Evolutionary conservation across 2,797 vertebrate species (phyloP).

Genomic region (Bucorvus abyssinicus): DNA sequence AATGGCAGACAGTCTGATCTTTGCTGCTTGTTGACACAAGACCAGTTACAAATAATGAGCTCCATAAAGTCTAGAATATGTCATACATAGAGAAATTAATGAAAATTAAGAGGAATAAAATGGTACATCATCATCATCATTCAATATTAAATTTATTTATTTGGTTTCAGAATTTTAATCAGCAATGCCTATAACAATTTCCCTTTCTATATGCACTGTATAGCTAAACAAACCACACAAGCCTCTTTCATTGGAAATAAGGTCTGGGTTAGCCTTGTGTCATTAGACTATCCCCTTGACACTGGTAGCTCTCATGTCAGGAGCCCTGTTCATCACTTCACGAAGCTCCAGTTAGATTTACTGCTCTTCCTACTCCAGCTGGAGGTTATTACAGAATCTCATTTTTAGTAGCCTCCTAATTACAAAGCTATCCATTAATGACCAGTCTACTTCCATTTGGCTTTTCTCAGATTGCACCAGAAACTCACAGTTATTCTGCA

Average conservation of each 20-base stretch:
- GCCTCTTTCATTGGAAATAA: background rate
- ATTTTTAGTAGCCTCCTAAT: background rate
- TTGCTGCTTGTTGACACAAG: conserved; percentile 38
- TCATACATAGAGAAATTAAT: conserved; percentile 33
- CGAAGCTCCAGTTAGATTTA: background rate
- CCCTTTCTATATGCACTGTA: background rate
- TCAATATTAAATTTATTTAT: conserved; percentile 50
- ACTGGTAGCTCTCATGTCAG: background rate
- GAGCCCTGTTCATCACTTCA: background rate
- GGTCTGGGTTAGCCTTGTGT: background rate
- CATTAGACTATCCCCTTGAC: background rate
- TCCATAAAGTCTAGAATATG: conserved; percentile 39
- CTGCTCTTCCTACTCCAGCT: background rate
- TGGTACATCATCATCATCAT: background rate
- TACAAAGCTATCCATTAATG: conserved; percentile 17
- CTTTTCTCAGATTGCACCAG: background rate
- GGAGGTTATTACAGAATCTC: background rate
- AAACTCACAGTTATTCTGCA: background rate
- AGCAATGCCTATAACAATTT: conserved; percentile 48
- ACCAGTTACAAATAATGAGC: conserved; percentile 52
- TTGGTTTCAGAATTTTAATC: conserved; percentile 41
- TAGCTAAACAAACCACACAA: conserved; percentile 19
- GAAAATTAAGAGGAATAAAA: conserved; percentile 32
- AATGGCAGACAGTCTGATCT: conserved; percentile 40
- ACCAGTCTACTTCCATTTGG: background rate